Evolutionary conservation across 2,888 invertebrate genomes (phyloP).

Genomic region (Agrotis puta): DNA sequence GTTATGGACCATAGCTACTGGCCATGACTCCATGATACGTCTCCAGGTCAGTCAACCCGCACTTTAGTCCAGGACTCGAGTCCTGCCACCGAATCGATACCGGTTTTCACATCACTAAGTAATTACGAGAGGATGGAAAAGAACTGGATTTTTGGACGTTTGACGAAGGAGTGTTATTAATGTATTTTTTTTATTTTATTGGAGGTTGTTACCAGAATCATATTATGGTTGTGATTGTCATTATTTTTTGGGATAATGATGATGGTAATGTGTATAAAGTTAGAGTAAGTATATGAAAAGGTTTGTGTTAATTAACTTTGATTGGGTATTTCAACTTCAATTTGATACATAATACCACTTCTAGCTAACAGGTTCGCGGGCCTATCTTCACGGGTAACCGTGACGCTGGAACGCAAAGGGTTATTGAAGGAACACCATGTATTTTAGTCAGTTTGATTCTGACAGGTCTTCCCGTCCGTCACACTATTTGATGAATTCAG

Average conservation of each 20-base stretch:
- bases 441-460: too few relatives aligned
- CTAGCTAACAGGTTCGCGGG: too few relatives aligned
- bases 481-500: too few relatives aligned
- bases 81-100: constrained; percentile 65
- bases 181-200: constrained; percentile 18
- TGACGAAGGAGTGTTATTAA: constrained; percentile 3
- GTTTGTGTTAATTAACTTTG: neutral
- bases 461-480: too few relatives aligned
- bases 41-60: constrained; percentile 69
- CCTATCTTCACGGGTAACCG: too few relatives aligned
- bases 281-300: neutral
- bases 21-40: constrained; percentile 69
- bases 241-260: neutral
- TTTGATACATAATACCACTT: neutral
- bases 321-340: neutral
- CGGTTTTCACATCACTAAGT: constrained; percentile 59
- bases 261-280: neutral
- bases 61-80: constrained; percentile 68
- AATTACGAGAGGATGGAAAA: constrained; percentile 40
- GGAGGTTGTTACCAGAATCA: neutral
- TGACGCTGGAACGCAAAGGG: too few relatives aligned
- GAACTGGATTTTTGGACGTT: constrained; percentile 31
- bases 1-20: constrained; percentile 60
- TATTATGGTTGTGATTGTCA: neutral
- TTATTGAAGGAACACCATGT: too few relatives aligned